Conservation (phyloP, 2,888 invertebrate genomes). For the Lepidocyrtoides sp. region DNA sequence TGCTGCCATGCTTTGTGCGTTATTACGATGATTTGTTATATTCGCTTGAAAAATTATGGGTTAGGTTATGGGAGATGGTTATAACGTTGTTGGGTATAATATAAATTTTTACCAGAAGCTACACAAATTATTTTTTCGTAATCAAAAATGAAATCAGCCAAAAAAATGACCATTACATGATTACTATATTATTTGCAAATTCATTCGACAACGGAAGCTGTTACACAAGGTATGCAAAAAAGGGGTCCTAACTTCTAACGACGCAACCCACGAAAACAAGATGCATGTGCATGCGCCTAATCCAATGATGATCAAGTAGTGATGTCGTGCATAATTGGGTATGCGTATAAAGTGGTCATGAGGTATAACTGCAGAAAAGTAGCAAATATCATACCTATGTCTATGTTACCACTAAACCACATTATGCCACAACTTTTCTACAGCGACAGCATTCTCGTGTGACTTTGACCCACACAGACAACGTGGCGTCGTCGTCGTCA, state of each 20-base stretch:
- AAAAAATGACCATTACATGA: not conserved
- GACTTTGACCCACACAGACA: slow-evolving; percentile 59
- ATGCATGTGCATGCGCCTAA: not conserved
- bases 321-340: slow-evolving; percentile 21
- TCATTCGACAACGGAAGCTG: slow-evolving; percentile 11
- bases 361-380: not conserved
- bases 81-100: not conserved
- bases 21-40: slow-evolving; percentile 32
- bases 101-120: not conserved
- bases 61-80: too few relatives aligned
- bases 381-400: not conserved
- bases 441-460: not conserved
- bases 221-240: slow-evolving; percentile 42
- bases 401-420: not conserved
- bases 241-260: not conserved
- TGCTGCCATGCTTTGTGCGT: not conserved
- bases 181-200: not conserved
- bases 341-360: not conserved
- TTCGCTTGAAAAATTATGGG: slow-evolving; percentile 44
- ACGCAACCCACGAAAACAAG: slow-evolving; percentile 20
- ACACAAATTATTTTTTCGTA: slow-evolving; percentile 40
- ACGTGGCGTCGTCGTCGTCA: slow-evolving; percentile 14
- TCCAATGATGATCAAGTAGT: not conserved
- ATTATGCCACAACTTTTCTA: not conserved
- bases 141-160: slow-evolving; percentile 8